phyloP scores from a whole-genome alignment of 2,888 invertebrate species.

The Tipula confusa region DNA sequence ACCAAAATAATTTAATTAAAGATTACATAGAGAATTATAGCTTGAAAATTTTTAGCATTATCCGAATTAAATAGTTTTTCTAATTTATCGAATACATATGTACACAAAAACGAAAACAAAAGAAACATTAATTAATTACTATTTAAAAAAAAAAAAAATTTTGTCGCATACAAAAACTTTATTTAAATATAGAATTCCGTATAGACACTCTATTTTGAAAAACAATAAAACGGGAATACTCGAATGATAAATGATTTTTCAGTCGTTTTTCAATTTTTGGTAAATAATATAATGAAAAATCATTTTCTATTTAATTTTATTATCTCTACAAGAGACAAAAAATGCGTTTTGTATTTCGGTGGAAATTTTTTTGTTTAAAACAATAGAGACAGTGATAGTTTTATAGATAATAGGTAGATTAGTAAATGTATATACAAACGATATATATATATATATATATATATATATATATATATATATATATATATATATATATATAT shows the following conservation, averaged over 20 bases:
- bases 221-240: constrained; percentile 16
- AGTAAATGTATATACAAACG: background rate
- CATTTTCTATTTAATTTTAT: constrained; percentile 8
- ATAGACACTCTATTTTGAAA: background rate
- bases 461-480: no score
- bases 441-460: no score
- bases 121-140: background rate
- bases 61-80: background rate
- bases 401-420: constrained; percentile 9
- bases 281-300: background rate
- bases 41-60: no score
- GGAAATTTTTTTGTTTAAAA: background rate
- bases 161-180: background rate
- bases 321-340: background rate
- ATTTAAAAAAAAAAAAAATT: background rate
- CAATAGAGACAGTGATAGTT: background rate
- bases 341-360: constrained; percentile 9
- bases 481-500: no score
- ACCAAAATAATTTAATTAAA: no score
- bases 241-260: constrained; percentile 6
- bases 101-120: background rate
- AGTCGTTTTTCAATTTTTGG: background rate
- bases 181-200: background rate
- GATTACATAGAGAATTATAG: no score
- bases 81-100: background rate